Conservation (phyloP, 2,797 vertebrate species). For the Thunnus albacares region DNA sequence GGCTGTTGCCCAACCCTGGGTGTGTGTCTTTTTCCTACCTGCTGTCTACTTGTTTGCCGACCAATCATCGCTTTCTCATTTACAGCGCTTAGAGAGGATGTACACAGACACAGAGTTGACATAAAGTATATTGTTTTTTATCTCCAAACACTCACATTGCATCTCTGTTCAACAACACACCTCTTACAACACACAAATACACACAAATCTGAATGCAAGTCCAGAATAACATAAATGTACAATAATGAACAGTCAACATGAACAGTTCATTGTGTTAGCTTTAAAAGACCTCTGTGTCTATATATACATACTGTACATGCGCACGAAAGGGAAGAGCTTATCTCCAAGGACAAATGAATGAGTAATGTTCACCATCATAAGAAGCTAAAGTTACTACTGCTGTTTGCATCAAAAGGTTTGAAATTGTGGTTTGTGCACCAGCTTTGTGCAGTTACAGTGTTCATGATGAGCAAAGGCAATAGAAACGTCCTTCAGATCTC, state of each 20-base stretch:
- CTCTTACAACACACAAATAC: neutral
- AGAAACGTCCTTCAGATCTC: neutral
- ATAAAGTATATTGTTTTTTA: slow-evolving; percentile 5
- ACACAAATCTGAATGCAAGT: neutral
- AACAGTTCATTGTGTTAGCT: slow-evolving; percentile 18
- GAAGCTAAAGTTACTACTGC: slow-evolving; percentile 19
- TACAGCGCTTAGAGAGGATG: slow-evolving; percentile 51
- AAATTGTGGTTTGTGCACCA: slow-evolving; percentile 7
- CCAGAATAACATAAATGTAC: neutral
- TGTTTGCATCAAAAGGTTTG: slow-evolving; percentile 20
- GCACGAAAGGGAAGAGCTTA: slow-evolving; percentile 27
- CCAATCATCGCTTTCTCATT: slow-evolving; percentile 73
- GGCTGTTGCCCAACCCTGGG: slow-evolving; percentile 48
- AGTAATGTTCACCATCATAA: slow-evolving; percentile 19
- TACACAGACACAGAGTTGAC: slow-evolving; percentile 43
- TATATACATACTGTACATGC: neutral
- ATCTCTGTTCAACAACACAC: neutral
- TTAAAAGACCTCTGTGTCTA: slow-evolving; percentile 15
- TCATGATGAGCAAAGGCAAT: neutral
- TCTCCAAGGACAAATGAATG: slow-evolving; percentile 47
- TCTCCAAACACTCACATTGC: neutral
- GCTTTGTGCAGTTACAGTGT: neutral
- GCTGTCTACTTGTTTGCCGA: slow-evolving; percentile 66
- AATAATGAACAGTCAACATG: slow-evolving; percentile 17
- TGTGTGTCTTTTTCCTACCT: slow-evolving; percentile 63